phyloP scores from a whole-genome alignment of 2,888 invertebrate species.

The Polydesmus complanatus region DNA sequence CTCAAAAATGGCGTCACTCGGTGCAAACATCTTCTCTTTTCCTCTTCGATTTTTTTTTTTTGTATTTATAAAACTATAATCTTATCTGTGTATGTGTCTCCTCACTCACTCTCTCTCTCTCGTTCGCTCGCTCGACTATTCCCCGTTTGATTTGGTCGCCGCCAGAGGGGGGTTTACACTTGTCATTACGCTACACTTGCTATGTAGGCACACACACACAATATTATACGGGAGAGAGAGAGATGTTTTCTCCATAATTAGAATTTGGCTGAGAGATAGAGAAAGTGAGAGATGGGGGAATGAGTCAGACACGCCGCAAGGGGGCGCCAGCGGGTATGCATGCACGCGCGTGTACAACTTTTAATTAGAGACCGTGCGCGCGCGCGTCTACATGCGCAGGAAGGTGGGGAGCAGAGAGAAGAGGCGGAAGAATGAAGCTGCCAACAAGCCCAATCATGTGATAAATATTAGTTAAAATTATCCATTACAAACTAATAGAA shows the following conservation, averaged over 20 bases:
- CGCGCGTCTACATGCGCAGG: too few relatives aligned
- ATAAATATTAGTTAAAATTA: background rate
- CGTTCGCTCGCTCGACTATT: background rate
- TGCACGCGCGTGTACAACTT: background rate
- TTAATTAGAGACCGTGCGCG: background rate
- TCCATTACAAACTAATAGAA: too few relatives aligned
- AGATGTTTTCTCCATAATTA: background rate
- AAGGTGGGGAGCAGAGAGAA: too few relatives aligned
- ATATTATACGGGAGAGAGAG: too few relatives aligned
- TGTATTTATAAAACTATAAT: too few relatives aligned
- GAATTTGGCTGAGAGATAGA: background rate
- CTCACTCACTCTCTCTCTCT: too few relatives aligned
- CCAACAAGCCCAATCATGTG: background rate
- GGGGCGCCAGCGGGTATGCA: background rate
- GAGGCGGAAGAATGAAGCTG: background rate
- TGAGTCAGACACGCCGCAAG: background rate
- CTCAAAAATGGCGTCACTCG: too few relatives aligned
- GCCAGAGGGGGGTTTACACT: conserved; percentile 13
- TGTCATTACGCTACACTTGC: conserved; percentile 9
- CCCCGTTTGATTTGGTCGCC: background rate
- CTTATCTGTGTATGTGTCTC: too few relatives aligned
- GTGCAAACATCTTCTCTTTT: too few relatives aligned
- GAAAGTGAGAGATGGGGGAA: background rate
- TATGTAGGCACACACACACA: background rate
- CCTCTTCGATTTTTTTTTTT: too few relatives aligned